Percentiles rank a stretch among this genome's conserved stretches.
These are phyloP conservation scores for Cosmopolites sordidus DNA, from an alignment of 2,888 invertebrate species.

Conservation along the genomic window DNA sequence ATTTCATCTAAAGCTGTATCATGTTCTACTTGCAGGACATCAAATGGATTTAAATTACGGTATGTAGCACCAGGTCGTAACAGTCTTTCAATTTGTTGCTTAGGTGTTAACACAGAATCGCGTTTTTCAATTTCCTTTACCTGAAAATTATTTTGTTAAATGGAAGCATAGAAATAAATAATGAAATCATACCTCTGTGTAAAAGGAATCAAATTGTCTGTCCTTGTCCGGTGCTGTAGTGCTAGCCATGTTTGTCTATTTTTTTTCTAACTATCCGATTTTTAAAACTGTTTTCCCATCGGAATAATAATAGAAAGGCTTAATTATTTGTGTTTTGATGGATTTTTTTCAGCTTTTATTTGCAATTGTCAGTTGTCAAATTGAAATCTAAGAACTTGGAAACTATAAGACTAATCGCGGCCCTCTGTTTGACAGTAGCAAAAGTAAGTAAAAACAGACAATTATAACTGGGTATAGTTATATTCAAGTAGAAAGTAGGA, in stretches of 20 bases:
- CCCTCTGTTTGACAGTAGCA: too few relatives aligned
- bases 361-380: too few relatives aligned
- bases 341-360: too few relatives aligned
- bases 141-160: conserved; percentile 51
- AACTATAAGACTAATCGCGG: too few relatives aligned
- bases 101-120: conserved; percentile 93
- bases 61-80: conserved; percentile 96
- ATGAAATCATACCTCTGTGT: conserved; percentile 65
- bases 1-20: conserved; percentile 85
- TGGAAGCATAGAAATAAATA: not conserved
- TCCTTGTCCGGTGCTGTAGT: conserved; percentile 51
- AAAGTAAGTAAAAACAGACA: too few relatives aligned
- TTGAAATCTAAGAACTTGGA: too few relatives aligned
- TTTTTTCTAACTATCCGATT: too few relatives aligned
- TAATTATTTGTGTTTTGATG: too few relatives aligned
- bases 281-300: too few relatives aligned
- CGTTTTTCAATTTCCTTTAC: conserved; percentile 98
- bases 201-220: conserved; percentile 76
- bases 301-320: too few relatives aligned
- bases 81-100: conserved; percentile 94
- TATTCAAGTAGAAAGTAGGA: too few relatives aligned
- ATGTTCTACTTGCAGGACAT: conserved; percentile 88
- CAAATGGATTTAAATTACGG: conserved; percentile 96
- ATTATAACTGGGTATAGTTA: too few relatives aligned
- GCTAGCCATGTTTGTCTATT: conserved; percentile 9